Percentiles rank a stretch among this genome's conserved stretches.
phyloP scores from a whole-genome alignment of 1,140 invertebrate genomes.

The Lerema accius region DNA sequence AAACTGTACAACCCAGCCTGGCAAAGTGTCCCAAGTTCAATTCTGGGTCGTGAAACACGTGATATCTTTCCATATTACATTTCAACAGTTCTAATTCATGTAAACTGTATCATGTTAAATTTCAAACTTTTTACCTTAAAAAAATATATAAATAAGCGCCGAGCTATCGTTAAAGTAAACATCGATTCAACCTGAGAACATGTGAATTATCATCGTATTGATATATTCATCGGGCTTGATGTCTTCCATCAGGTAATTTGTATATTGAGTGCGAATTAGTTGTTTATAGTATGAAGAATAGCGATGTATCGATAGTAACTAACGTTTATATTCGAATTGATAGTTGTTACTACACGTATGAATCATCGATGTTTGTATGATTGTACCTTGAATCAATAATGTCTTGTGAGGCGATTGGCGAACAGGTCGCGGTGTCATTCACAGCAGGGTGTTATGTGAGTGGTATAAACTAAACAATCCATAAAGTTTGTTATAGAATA shows the following conservation, averaged over 20 bases:
- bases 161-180: not conserved
- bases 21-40: not conserved
- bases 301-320: not conserved
- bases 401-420: constrained; percentile 3
- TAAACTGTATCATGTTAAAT: too few relatives aligned
- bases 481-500: too few relatives aligned
- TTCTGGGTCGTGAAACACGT: too few relatives aligned
- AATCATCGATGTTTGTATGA: constrained; percentile 22
- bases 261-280: not conserved
- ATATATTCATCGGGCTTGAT: not conserved
- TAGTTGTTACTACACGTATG: constrained; percentile 1
- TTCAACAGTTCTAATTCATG: too few relatives aligned
- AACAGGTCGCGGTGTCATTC: constrained; percentile 7
- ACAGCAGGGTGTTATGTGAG: constrained; percentile 3
- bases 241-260: not conserved
- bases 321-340: constrained; percentile 9
- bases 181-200: not conserved
- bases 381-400: constrained; percentile 19
- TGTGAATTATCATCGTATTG: not conserved
- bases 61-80: too few relatives aligned
- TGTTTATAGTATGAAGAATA: not conserved
- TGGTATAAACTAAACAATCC: too few relatives aligned
- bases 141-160: not conserved
- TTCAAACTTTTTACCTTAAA: too few relatives aligned
- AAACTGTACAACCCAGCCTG: too few relatives aligned